Evolutionary conservation across 2,797 vertebrate genomes (phyloP).

Genomic region (Pelobates cultripes): DNA sequence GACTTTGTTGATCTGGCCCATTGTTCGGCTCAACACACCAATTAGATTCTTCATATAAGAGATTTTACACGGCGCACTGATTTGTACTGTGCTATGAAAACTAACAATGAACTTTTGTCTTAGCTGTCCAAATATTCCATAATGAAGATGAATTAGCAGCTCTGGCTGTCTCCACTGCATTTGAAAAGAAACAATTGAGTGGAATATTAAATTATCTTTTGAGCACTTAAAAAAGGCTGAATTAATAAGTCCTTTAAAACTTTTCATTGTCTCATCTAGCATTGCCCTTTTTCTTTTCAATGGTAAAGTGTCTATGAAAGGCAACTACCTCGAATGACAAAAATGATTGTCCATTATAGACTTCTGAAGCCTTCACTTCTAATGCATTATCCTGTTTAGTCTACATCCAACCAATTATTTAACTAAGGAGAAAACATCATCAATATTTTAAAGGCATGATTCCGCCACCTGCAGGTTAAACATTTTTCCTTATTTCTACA

Average conservation of each 20-base stretch:
- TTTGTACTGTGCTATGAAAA: slow-evolving; percentile 35
- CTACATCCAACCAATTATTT: slow-evolving; percentile 16
- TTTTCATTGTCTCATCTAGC: slow-evolving; percentile 43
- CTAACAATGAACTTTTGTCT: slow-evolving; percentile 61
- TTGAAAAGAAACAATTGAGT: slow-evolving; percentile 55
- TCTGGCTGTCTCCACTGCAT: slow-evolving; percentile 52
- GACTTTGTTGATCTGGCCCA: slow-evolving; percentile 22
- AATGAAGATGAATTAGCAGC: slow-evolving; percentile 66
- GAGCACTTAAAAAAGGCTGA: slow-evolving; percentile 39
- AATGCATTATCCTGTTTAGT: slow-evolving; percentile 29
- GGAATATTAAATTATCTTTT: slow-evolving; percentile 58
- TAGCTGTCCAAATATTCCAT: slow-evolving; percentile 64
- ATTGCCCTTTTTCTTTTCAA: slow-evolving; percentile 11
- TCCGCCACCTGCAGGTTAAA: slow-evolving; percentile 32
- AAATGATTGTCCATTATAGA: slow-evolving; percentile 23
- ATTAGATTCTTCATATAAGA: slow-evolving; percentile 29
- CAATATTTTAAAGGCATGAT: slow-evolving; percentile 15
- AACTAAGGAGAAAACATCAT: neutral
- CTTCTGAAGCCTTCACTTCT: slow-evolving; percentile 6
- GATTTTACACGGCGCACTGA: slow-evolving; percentile 24
- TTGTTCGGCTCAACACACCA: slow-evolving; percentile 42
- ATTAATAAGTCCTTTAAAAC: slow-evolving; percentile 26
- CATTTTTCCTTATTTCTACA: neutral
- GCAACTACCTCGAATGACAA: slow-evolving; percentile 8
- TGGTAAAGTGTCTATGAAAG: slow-evolving; percentile 13